A percentile compares a stretch with the other conserved stretches of the same genome.
phyloP scores from a whole-genome alignment of 2,113 vertebrate species.

The Mus musculus region DNA sequence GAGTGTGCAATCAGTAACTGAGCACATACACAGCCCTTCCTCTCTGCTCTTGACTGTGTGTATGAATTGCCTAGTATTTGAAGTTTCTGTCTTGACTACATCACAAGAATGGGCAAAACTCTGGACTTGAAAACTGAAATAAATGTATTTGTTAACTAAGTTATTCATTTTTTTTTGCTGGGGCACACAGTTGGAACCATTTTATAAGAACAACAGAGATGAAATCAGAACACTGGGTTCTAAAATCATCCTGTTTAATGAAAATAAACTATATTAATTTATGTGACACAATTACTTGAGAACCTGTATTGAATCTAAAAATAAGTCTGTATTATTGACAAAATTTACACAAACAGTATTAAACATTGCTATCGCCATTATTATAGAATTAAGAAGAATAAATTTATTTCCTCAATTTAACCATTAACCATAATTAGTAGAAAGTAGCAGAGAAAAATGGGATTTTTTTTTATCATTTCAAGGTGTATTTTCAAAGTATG shows the following conservation, averaged over 20 bases:
- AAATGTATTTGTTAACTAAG: neutral
- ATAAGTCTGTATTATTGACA: neutral
- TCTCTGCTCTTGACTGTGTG: neutral
- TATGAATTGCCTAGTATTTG: neutral
- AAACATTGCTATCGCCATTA: neutral
- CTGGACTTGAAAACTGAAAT: neutral
- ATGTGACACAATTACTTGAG: neutral
- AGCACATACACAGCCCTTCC: neutral
- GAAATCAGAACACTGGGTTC: neutral
- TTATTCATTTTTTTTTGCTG: too few species aligned
- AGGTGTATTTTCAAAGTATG: neutral
- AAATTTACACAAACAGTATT: neutral
- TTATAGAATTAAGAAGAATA: neutral
- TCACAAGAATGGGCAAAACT: neutral
- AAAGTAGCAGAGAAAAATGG: neutral
- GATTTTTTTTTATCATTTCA: neutral
- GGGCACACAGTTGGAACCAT: too few species aligned
- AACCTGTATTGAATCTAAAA: neutral
- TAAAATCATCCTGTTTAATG: neutral
- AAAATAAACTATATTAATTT: neutral
- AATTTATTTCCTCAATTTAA: neutral
- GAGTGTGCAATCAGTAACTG: neutral
- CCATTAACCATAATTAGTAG: neutral
- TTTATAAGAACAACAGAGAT: neutral
- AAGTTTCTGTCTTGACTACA: neutral